phyloP scores from a whole-genome alignment of 1,140 invertebrate species.

The Meteorus sp. region DNA sequence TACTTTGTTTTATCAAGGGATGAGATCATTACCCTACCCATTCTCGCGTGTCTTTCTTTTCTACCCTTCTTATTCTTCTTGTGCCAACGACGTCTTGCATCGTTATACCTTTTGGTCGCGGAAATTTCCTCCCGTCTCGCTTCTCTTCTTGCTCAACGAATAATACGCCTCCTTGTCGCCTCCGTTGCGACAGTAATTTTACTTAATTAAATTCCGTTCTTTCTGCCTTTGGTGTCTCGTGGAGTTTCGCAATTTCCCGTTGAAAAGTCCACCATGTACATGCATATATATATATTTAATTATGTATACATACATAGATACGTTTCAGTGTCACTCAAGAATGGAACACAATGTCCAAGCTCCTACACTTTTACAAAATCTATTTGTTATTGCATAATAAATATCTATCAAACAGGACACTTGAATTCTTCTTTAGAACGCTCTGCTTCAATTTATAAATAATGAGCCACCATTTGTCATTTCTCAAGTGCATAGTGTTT shows the following conservation, averaged over 20 bases:
- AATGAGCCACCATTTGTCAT: too few species aligned
- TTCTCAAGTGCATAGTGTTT: too few species aligned
- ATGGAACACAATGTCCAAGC: neutral
- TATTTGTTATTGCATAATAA: neutral
- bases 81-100: conserved; percentile 10
- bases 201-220: conserved; percentile 63
- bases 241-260: conserved; percentile 18
- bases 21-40: conserved; percentile 49
- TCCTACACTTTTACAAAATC: neutral
- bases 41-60: conserved; percentile 26
- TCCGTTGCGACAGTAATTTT: conserved; percentile 58
- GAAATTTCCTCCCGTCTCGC: neutral
- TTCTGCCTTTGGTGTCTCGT: conserved; percentile 37
- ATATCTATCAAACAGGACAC: neutral
- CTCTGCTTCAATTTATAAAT: too few species aligned
- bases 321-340: neutral
- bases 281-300: too few species aligned
- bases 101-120: conserved; percentile 22
- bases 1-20: conserved; percentile 52
- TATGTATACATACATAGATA: neutral
- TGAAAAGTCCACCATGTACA: neutral
- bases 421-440: too few species aligned
- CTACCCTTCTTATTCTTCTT: conserved; percentile 16
- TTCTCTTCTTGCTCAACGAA: too few species aligned
- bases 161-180: conserved; percentile 51